Base-by-base conservation (phyloP, 2,113 vertebrate genomes). In the Physeter macrocephalus region DNA sequence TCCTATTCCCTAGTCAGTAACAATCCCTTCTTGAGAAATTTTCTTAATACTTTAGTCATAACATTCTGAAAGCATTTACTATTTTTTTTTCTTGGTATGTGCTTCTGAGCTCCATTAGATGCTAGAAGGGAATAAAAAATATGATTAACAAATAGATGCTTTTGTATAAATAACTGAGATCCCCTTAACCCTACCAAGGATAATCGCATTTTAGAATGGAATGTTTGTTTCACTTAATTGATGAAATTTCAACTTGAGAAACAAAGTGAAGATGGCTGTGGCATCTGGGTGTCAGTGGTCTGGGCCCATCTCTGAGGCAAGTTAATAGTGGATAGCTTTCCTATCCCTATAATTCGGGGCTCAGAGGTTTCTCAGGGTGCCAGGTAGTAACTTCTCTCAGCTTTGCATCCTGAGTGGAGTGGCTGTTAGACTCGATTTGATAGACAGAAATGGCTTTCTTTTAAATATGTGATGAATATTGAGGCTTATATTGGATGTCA, bases 211-310 rank as follows among this genome's bases (percentile, higher is more conserved):
- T 96, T 93, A 77, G 2, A 93, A 52, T 52, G 25, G 8, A 23
- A 85, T 10, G 2, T 90, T n/a, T 82, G 61, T 57, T 62, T 77
- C 59, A 52, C 43, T 78, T 80, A 75, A 57, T 21, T 82, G 86
- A 67, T 78, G 78, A 62, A n/a, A 80, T 80, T 93, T 95, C 77
- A 93, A 78, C n/a, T 69, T 62, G 27, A 88, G 57, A 93, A 94
- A 69, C 2, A n/a, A 29, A 72, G 6, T 43, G 62, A 78, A 69
- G 39, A 74, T 52, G 23, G 41, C n/a, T 14, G 21, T 86, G 82
- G 29, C 21, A 8, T 15, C 23, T 59, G 25, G 49, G 72, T 34
- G 14, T 29, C 36, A 27, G 49, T 36, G 21, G 29, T 43, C 36
- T 75, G 43, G 69, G 36, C 29, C 52, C 49, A 10, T 14, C 52